These are phyloP conservation scores for Alligator mississippiensis DNA, from an alignment of 2,113 vertebrate genomes.

Conservation along the genomic window DNA sequence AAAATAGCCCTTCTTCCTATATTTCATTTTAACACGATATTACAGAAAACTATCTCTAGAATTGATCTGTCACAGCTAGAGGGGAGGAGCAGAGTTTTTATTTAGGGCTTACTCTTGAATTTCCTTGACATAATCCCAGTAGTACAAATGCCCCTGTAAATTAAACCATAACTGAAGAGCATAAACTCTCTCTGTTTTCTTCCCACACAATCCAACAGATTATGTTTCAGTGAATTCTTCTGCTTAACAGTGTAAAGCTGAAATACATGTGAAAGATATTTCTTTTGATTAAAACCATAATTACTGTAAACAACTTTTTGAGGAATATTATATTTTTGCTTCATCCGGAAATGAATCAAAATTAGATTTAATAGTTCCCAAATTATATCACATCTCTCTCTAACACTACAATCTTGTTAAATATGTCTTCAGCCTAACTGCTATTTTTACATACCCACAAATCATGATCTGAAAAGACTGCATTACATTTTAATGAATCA, in stretches of 20 bases:
- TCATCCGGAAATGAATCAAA: conserved; percentile 5
- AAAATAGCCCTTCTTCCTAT: neutral
- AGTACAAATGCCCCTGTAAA: neutral
- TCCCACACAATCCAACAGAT: neutral
- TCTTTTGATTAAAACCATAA: neutral
- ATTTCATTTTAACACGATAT: neutral
- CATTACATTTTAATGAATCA: conserved; percentile 31
- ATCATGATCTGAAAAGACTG: neutral
- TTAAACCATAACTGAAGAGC: accelerated
- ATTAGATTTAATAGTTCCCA: neutral
- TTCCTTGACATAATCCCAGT: neutral
- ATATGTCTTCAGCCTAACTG: neutral
- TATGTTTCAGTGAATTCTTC: neutral
- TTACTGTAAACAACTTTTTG: neutral
- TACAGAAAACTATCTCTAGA: neutral
- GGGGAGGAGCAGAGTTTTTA: neutral
- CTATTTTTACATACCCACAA: conserved; percentile 31
- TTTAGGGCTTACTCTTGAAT: neutral
- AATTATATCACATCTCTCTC: neutral
- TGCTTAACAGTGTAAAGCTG: neutral
- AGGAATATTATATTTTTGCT: neutral
- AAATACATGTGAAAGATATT: neutral
- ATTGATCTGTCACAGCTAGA: neutral
- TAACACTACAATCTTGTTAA: conserved; percentile 10
- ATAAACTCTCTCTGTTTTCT: neutral